Evolutionary conservation across 2,888 invertebrate genomes (phyloP), one percentile per base, ranked within the genome.

Genomic region (Enchytraeus crypticus): DNA sequence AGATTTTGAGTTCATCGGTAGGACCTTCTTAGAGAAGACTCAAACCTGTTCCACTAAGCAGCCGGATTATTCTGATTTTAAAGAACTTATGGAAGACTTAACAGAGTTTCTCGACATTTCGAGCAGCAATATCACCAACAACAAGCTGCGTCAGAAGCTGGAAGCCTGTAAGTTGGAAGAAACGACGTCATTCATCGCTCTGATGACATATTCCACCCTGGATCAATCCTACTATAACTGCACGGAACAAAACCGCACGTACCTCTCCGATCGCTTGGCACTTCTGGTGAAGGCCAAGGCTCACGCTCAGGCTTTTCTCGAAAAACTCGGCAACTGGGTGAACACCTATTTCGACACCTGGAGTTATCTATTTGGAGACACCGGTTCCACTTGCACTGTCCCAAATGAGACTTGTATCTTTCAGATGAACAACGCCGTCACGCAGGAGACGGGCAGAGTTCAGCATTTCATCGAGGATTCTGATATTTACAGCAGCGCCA

Each of bases 401-500:
- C n/a, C n/a, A n/a, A n/a, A n/a, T n/a, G 38, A 38, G 38, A 38
- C 8, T 8, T 38, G 38, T 18, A 11, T 11, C 18, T 18, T 11
- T 8, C 8, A 38, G 38, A 38, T 38, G 18, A 38, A 38, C 18
- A 11, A 8, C 8, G 18, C 38, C 38, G 38, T 38, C 38, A 18
- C 8, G 11, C 11, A 38, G 18, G 8, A 18, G 38, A 8, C 8
- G 38, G 38, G 18, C 38, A 38, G 18, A 38, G 11, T 38, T 38
- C 8, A 18, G 11, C 8, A 38, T 18, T 38, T 38, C 18, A 11
- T 18, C 8, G 11, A 38, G 11, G 18, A 38, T 38, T 38, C 38
- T 38, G 38, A 8, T 18, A 38, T 38, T 3, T 61, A 61, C 21
- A 27, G 57, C 14, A 46, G 23, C 21, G 26, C 58, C 4, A 57